A percentile compares a stretch with the other conserved stretches of the same genome.
phyloP scores from a whole-genome alignment of 2,797 vertebrate species.

The Oryzias dopingdopingensis region DNA sequence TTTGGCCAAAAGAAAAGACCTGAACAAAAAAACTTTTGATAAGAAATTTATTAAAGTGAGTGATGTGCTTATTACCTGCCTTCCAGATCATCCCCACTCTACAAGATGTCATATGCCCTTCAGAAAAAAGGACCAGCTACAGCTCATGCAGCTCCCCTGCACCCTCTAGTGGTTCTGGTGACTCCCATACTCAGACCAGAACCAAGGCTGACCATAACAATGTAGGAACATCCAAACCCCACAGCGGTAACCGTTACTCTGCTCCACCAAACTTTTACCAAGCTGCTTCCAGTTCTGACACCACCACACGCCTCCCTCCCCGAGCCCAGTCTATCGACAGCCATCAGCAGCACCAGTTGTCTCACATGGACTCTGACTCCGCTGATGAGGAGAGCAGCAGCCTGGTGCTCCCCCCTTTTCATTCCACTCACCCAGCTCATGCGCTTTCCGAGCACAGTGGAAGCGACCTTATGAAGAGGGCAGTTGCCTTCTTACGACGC shows the following conservation, averaged over 20 bases:
- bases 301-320: constrained; percentile 75
- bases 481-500: constrained; percentile 86
- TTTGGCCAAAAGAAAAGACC: no score
- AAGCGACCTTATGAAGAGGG: constrained; percentile 89
- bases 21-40: no score
- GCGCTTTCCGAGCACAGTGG: constrained; percentile 76
- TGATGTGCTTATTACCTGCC: constrained; percentile 11
- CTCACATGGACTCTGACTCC: constrained; percentile 78
- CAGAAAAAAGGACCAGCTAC: constrained; percentile 55
- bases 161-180: constrained; percentile 64
- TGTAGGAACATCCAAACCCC: constrained; percentile 70
- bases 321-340: constrained; percentile 82
- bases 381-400: constrained; percentile 80
- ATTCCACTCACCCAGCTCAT: constrained; percentile 57
- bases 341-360: constrained; percentile 59
- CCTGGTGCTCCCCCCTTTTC: constrained; percentile 51
- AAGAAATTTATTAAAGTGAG: no score
- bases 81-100: constrained; percentile 69
- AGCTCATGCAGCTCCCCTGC: constrained; percentile 63
- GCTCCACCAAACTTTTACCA: constrained; percentile 89
- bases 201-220: constrained; percentile 70
- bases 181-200: constrained; percentile 48
- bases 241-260: constrained; percentile 81
- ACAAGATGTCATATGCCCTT: constrained; percentile 55
- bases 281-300: constrained; percentile 75